Percentiles rank a stretch among this genome's conserved stretches.
phyloP scores from a whole-genome alignment of 2,797 vertebrate genomes.

The Sphenopsis melanotis region DNA sequence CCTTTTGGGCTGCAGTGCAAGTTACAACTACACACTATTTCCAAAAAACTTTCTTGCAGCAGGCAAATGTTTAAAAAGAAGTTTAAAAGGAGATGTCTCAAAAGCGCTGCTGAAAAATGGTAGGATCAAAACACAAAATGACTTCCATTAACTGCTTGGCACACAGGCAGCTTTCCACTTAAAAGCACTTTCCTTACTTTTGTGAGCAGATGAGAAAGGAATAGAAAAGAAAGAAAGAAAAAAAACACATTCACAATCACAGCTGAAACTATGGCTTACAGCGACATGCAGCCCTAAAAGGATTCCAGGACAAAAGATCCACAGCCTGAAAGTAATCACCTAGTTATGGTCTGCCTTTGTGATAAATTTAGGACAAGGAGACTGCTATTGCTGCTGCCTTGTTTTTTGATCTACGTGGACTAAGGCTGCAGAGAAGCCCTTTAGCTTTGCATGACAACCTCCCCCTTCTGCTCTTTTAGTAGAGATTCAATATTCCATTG shows the following conservation, averaged over 20 bases:
- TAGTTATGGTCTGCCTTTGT: neutral
- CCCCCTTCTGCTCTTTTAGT: neutral
- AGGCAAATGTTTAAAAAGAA: neutral
- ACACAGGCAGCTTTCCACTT: neutral
- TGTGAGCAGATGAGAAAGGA: neutral
- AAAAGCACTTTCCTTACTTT: neutral
- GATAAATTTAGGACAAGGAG: neutral
- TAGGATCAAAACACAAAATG: neutral
- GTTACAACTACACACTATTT: neutral
- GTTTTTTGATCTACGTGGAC: rapidly evolving
- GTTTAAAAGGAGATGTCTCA: neutral
- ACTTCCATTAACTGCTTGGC: neutral
- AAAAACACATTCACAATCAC: neutral
- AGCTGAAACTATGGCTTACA: neutral
- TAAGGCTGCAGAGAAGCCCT: neutral
- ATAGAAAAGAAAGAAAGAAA: neutral
- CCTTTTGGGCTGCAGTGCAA: neutral
- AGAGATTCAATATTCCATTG: neutral
- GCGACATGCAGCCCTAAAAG: neutral
- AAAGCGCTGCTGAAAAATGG: neutral
- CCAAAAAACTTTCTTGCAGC: neutral
- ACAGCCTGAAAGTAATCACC: neutral
- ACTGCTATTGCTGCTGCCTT: neutral
- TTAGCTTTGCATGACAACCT: neutral
- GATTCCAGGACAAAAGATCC: neutral